Percentiles rank a stretch among this genome's conserved stretches.
phyloP scores from a whole-genome alignment of 1,140 invertebrate genomes.

The Araneus ventricosus region DNA sequence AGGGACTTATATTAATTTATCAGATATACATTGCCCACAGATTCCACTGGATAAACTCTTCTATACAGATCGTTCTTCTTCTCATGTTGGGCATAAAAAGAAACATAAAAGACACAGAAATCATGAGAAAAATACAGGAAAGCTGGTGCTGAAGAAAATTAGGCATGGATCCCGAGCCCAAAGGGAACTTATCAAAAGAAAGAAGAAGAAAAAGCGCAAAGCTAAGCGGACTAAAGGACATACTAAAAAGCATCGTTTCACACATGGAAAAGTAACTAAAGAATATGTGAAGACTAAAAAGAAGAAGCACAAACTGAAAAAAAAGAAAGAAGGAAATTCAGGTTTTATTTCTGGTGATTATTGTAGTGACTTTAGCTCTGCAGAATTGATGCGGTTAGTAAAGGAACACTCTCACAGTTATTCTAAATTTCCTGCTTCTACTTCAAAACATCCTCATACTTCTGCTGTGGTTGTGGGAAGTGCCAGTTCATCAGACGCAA shows the following conservation, averaged over 20 bases:
- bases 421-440: conserved; percentile 62
- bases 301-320: conserved; percentile 67
- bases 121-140: conserved; percentile 66
- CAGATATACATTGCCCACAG: conserved; percentile 65
- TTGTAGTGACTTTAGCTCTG: conserved; percentile 67
- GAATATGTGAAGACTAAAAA: conserved; percentile 55
- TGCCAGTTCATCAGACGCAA: background rate
- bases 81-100: conserved; percentile 62
- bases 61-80: conserved; percentile 64
- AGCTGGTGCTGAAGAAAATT: conserved; percentile 41
- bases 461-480: background rate
- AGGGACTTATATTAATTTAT: conserved; percentile 62
- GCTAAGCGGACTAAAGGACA: conserved; percentile 57
- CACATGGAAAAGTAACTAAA: conserved; percentile 55
- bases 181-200: conserved; percentile 54
- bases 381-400: conserved; percentile 56
- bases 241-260: conserved; percentile 64
- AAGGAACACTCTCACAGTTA: conserved; percentile 70
- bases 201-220: conserved; percentile 73
- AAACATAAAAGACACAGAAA: conserved; percentile 67
- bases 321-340: conserved; percentile 60
- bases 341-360: conserved; percentile 68
- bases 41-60: conserved; percentile 68
- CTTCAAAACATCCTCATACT: conserved; percentile 63
- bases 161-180: conserved; percentile 46